These are phyloP conservation scores for Calameuta idolon DNA, from an alignment of 2,888 invertebrate genomes.

Conservation along the genomic window DNA sequence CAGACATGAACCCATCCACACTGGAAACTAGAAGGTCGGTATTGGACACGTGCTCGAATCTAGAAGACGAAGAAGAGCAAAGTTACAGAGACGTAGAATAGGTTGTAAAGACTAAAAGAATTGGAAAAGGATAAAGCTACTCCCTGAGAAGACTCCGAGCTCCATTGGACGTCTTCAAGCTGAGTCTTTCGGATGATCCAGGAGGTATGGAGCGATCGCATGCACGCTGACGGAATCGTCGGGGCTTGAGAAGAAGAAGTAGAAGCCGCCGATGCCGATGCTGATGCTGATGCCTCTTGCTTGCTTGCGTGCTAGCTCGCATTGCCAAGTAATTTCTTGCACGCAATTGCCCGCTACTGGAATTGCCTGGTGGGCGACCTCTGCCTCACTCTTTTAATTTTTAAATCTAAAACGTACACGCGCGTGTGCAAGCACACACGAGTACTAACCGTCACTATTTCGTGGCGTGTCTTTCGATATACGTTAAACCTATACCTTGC, in stretches of 20 bases:
- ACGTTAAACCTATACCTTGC: conserved; percentile 26
- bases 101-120: background rate
- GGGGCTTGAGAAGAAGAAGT: conserved; percentile 33
- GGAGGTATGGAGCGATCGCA: conserved; percentile 37
- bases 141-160: conserved; percentile 2
- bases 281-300: conserved; percentile 18
- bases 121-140: background rate
- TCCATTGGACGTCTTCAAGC: conserved; percentile 2
- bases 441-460: background rate
- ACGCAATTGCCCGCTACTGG: conserved; percentile 65
- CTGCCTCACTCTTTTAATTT: conserved; percentile 60
- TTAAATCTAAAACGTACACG: conserved; percentile 49
- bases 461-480: background rate
- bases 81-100: background rate
- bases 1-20: background rate
- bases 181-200: conserved; percentile 6
- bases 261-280: background rate
- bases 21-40: background rate
- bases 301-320: conserved; percentile 57
- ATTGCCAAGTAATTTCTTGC: conserved; percentile 64
- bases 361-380: conserved; percentile 63
- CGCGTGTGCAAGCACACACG: conserved; percentile 3
- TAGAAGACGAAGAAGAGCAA: background rate
- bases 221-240: conserved; percentile 51
- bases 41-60: background rate